phyloP scores from a whole-genome alignment of 2,797 vertebrate species.

The Scarus forsteni region DNA sequence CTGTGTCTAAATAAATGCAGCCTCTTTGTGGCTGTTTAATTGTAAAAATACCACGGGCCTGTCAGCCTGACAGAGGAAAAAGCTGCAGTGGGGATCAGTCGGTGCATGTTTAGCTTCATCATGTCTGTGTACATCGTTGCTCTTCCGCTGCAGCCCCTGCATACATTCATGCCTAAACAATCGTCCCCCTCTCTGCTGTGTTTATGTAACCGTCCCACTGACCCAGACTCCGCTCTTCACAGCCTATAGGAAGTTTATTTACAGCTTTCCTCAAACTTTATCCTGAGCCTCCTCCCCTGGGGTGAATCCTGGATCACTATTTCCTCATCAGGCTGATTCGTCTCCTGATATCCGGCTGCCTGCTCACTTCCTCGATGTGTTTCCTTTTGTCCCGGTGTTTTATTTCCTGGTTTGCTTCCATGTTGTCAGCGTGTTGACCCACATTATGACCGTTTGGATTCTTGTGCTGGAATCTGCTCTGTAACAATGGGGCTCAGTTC shows the following conservation, averaged over 20 bases:
- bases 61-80: too few species aligned
- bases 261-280: constrained; percentile 10
- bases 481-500: constrained; percentile 68
- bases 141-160: not conserved
- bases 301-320: not conserved
- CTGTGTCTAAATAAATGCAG: too few species aligned
- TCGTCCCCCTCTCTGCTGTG: not conserved
- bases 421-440: constrained; percentile 44
- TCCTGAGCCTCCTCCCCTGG: constrained; percentile 3
- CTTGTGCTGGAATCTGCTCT: constrained; percentile 42
- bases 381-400: constrained; percentile 17
- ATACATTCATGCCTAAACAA: not conserved
- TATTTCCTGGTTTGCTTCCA: constrained; percentile 34
- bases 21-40: too few species aligned
- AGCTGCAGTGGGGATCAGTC: too few species aligned
- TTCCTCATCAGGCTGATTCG: constrained; percentile 13
- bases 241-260: constrained; percentile 30
- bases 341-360: constrained; percentile 6
- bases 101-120: too few species aligned
- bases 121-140: not conserved
- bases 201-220: constrained; percentile 23
- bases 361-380: constrained; percentile 15
- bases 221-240: constrained; percentile 9
- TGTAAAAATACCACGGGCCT: too few species aligned
- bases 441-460: constrained; percentile 59